Evolutionary conservation across 2,797 vertebrate genomes (phyloP), one percentile per base, ranked within the genome.

Genomic region (Leptoclinus maculatus): DNA sequence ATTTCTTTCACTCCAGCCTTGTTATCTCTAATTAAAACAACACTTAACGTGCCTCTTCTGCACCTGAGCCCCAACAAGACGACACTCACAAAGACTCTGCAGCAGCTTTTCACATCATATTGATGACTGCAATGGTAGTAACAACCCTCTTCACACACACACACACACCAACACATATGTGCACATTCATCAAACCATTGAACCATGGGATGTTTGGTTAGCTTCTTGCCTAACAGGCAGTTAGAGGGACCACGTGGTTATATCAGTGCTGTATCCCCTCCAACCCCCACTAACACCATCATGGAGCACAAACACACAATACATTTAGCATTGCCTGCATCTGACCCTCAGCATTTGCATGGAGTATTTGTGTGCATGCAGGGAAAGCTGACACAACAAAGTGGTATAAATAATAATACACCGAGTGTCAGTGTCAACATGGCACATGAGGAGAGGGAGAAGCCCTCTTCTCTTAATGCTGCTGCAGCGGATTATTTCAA

Each of bases 21-120:
- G 80, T 90, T 85, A 65, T 82, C 66, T 67, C 71, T 88, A 86
- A 91, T 89, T 87, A 89, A 88, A 69, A 84, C 74, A 74, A 72
- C 86, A 81, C 71, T 89, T 87, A 12, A 54, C 8, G 7, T 54
- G 58, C 62, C 60, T 77, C 71, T 39, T 54, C 76, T 83, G 84
- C 89, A 93, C 82, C 91, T 92, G 90, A 80, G 84, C 72, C 86
- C 83, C 87, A 73, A 64, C 29, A 2, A 65, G 54, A 70, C 2
- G 8, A 74, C 56, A 70, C 74, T 65, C 45, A 70, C 75, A 80
- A 71, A 77, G 23, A 77, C 71, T 53, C 63, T 43, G 57, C 65
- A 57, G 47, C 41, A 47, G 59, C 62, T 66, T 73, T 65, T 74
- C 13, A 59, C 23, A 19, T 62, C 66, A 59, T 68, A 76, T 78